phyloP scores from a whole-genome alignment of 1,140 invertebrate genomes.

The Neodiprion lecontei region DNA sequence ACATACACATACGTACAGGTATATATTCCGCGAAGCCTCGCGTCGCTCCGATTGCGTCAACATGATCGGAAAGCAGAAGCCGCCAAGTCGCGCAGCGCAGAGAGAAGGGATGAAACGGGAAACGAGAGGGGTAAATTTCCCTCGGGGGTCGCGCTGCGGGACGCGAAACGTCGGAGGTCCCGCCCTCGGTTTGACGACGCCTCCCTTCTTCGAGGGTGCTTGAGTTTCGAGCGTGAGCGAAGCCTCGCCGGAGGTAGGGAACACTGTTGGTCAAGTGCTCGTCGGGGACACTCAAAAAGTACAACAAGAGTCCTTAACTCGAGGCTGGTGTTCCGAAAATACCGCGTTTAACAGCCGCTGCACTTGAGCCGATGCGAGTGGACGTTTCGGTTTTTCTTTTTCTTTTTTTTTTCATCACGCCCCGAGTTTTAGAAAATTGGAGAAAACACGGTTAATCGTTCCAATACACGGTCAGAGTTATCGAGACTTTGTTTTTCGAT shows the following conservation, averaged over 20 bases:
- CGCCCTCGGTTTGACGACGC: conserved; percentile 41
- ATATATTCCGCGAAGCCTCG: too few species aligned
- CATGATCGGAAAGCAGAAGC: too few species aligned
- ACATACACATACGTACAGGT: too few species aligned
- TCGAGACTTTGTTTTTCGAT: not conserved
- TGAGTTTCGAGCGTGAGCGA: conserved; percentile 36
- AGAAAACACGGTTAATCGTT: too few species aligned
- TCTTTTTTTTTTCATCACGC: not conserved
- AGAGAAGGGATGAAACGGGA: too few species aligned
- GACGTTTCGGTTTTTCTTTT: not conserved
- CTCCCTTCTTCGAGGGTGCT: conserved; percentile 48
- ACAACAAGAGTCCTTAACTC: conserved; percentile 41
- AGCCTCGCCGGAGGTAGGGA: conserved; percentile 50
- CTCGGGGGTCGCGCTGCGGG: conserved; percentile 1
- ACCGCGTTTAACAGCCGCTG: not conserved
- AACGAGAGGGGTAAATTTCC: not conserved
- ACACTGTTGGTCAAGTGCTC: conserved; percentile 61
- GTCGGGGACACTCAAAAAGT: conserved; percentile 59
- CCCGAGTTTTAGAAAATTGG: not conserved
- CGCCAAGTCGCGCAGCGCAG: too few species aligned
- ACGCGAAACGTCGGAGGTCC: conserved; percentile 16
- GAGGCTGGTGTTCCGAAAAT: not conserved
- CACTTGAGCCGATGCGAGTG: too few species aligned
- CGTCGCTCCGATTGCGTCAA: too few species aligned
- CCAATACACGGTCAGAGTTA: not conserved